Evolutionary conservation across 2,888 invertebrate species (phyloP).

Genomic region (Leptopilina drosophilae): DNA sequence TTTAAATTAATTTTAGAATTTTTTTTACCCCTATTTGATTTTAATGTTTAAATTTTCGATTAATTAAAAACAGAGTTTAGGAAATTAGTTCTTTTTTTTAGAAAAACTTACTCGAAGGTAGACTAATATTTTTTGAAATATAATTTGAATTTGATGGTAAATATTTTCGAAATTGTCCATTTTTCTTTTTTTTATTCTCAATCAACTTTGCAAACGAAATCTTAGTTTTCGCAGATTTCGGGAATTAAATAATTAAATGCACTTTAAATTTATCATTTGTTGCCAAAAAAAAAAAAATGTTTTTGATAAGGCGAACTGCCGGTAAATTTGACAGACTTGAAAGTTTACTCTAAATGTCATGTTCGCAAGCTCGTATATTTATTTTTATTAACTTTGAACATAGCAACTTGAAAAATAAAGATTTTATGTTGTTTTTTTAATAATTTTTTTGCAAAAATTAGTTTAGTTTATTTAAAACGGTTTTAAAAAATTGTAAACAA

Average conservation of each 20-base stretch:
- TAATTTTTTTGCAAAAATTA: neutral
- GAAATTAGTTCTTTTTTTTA: neutral
- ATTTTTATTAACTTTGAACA: neutral
- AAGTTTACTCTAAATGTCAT: conserved; percentile 37
- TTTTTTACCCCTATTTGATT: neutral
- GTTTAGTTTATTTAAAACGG: neutral
- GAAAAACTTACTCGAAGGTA: conserved; percentile 44
- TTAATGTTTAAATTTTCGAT: no score
- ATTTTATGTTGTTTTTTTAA: conserved; percentile 1
- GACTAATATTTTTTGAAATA: conserved; percentile 43
- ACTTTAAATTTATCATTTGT: conserved; percentile 53
- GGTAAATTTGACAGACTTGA: conserved; percentile 55
- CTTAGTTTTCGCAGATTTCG: neutral
- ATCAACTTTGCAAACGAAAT: neutral
- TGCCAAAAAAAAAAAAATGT: conserved; percentile 52
- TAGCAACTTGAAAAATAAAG: neutral
- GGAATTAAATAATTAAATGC: neutral
- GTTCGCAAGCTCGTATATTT: conserved; percentile 2
- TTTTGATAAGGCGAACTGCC: conserved; percentile 50
- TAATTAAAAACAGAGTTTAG: neutral
- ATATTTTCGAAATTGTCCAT: conserved; percentile 45
- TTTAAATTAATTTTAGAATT: neutral
- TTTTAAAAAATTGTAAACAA: no score
- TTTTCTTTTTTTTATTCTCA: neutral
- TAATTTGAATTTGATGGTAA: conserved; percentile 43